phyloP scores from a whole-genome alignment of 2,113 vertebrate genomes.

The Xenotilapia longispinis region DNA sequence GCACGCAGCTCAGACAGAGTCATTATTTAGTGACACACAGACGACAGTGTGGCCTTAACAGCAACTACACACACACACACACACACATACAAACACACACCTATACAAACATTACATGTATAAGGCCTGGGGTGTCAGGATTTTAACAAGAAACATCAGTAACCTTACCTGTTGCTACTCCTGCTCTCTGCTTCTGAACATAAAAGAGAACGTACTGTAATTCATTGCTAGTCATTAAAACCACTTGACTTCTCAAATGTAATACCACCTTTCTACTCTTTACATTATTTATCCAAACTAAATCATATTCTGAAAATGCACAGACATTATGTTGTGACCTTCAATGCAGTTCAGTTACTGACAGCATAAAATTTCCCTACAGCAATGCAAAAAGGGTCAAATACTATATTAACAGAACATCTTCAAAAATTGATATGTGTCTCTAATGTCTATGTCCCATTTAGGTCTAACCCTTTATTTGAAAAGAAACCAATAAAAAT shows the following conservation, averaged over 20 bases:
- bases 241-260: neutral
- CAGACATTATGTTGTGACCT: neutral
- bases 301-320: neutral
- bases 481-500: neutral
- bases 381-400: neutral
- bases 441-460: neutral
- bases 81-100: neutral
- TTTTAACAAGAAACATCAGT: constrained; percentile 41
- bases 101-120: neutral
- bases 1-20: constrained; percentile 56
- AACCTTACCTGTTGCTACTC: neutral
- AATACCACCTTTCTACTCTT: neutral
- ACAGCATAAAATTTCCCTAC: neutral
- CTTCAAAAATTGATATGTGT: neutral
- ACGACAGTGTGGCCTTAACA: constrained; percentile 33
- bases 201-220: neutral
- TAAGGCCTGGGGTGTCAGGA: constrained; percentile 15
- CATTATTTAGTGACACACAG: constrained; percentile 66
- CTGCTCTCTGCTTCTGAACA: neutral
- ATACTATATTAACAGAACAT: neutral
- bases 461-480: neutral
- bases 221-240: neutral
- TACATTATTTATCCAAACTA: neutral
- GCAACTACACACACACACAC: neutral
- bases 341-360: neutral